A percentile compares a stretch with the other conserved stretches of the same genome.
Conservation (phyloP, 2,113 vertebrate genomes). For the Catharus fuscescens region DNA sequence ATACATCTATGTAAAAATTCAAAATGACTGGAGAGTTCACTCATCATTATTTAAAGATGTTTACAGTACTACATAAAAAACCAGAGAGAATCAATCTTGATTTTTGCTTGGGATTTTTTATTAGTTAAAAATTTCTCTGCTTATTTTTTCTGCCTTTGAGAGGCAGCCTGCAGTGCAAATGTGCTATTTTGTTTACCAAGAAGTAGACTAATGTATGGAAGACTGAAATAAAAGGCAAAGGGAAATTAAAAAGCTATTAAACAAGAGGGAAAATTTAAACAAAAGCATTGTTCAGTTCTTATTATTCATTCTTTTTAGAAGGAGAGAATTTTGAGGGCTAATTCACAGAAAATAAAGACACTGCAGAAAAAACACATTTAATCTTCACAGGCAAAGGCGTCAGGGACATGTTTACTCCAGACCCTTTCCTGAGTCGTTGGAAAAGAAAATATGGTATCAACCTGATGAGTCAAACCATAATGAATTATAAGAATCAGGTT, state of each 20-base stretch:
- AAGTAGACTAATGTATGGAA: neutral
- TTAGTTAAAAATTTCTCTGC: neutral
- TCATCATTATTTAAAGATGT: neutral
- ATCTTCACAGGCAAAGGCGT: neutral
- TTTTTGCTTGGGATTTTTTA: neutral
- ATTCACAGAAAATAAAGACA: neutral
- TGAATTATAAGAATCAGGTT: neutral
- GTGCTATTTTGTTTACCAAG: neutral
- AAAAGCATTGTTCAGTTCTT: neutral
- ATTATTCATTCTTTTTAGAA: neutral
- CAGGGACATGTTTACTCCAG: neutral
- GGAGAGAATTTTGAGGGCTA: neutral
- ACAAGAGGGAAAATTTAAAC: neutral
- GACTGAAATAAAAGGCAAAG: neutral
- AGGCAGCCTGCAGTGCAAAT: neutral
- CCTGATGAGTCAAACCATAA: neutral
- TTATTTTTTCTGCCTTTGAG: neutral
- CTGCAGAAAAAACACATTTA: neutral
- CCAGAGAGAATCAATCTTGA: neutral
- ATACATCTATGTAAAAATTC: neutral
- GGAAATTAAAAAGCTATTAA: conserved; percentile 1
- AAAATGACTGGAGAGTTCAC: neutral
- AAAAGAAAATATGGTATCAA: neutral
- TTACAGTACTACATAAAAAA: neutral
- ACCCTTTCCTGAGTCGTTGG: neutral